These are phyloP conservation scores for Ophioninae sp. DNA, from an alignment of 2,888 invertebrate species.

Conservation along the genomic window DNA sequence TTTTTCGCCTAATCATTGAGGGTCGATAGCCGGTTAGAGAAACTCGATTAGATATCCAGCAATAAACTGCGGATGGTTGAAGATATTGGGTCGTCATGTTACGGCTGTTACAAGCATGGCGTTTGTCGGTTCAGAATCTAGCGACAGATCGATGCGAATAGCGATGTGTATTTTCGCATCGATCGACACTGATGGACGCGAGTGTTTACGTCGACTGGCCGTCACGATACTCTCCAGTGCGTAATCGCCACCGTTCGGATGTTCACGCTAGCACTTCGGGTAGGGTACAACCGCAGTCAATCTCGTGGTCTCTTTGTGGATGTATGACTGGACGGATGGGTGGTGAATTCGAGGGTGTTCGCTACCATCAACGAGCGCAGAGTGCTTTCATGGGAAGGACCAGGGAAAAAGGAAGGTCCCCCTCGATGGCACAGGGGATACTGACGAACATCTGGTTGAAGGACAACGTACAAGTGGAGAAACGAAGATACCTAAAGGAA, in stretches of 20 bases:
- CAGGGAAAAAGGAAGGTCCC: background rate
- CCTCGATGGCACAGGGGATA: background rate
- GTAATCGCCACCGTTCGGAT: slow-evolving; percentile 23
- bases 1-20: background rate
- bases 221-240: slow-evolving; percentile 21
- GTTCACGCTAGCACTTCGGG: slow-evolving; percentile 8
- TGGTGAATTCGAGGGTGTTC: slow-evolving; percentile 30
- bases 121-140: slow-evolving; percentile 14
- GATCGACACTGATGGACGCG: slow-evolving; percentile 49
- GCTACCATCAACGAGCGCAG: slow-evolving; percentile 13
- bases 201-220: slow-evolving; percentile 23
- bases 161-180: slow-evolving; percentile 33
- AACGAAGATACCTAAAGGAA: slow-evolving; percentile 15
- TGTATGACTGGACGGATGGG: slow-evolving; percentile 5
- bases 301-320: slow-evolving; percentile 34
- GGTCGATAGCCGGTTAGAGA: background rate
- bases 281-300: slow-evolving; percentile 26
- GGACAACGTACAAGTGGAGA: background rate
- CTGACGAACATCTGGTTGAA: background rate
- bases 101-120: background rate
- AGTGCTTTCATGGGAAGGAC: slow-evolving; percentile 1
- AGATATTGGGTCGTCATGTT: background rate
- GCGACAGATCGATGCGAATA: background rate
- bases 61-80: background rate
- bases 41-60: background rate